Evolutionary conservation across 1,140 invertebrate species (phyloP).

Genomic region (Drosophila novamexicana): DNA sequence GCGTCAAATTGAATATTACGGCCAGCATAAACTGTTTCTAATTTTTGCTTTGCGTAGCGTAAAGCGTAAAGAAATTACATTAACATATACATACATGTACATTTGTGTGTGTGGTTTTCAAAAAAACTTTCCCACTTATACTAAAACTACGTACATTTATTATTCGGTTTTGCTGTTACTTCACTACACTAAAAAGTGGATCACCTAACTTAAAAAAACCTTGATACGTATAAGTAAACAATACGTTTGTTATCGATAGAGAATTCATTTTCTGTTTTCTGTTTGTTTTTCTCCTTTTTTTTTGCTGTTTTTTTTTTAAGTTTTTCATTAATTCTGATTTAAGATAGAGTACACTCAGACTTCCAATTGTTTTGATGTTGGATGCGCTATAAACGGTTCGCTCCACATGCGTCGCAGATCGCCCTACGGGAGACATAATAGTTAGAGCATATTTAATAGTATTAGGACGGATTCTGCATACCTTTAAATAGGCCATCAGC

Average conservation of each 20-base stretch:
- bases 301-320: conserved; percentile 33
- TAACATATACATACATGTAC: conserved; percentile 30
- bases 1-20: conserved; percentile 35
- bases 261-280: conserved; percentile 41
- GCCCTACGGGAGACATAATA: conserved; percentile 87
- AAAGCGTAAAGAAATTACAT: conserved; percentile 24
- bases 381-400: conserved; percentile 95
- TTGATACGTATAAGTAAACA: conserved; percentile 70
- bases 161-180: conserved; percentile 73
- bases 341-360: conserved; percentile 84
- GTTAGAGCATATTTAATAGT: not conserved
- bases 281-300: conserved; percentile 32
- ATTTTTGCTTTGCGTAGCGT: conserved; percentile 24
- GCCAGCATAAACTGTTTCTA: conserved; percentile 27
- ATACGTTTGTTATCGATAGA: conserved; percentile 72
- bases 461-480: conserved; percentile 82
- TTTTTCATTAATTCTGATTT: conserved; percentile 47
- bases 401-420: conserved; percentile 99
- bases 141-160: conserved; percentile 66
- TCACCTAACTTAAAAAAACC: conserved; percentile 70
- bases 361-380: conserved; percentile 85
- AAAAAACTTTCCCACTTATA: conserved; percentile 51
- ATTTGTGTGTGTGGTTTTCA: conserved; percentile 33
- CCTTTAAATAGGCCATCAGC: conserved; percentile 99
- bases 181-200: conserved; percentile 67